Evolutionary conservation across 2,797 vertebrate genomes (phyloP).

Genomic region (Mus spretus): DNA sequence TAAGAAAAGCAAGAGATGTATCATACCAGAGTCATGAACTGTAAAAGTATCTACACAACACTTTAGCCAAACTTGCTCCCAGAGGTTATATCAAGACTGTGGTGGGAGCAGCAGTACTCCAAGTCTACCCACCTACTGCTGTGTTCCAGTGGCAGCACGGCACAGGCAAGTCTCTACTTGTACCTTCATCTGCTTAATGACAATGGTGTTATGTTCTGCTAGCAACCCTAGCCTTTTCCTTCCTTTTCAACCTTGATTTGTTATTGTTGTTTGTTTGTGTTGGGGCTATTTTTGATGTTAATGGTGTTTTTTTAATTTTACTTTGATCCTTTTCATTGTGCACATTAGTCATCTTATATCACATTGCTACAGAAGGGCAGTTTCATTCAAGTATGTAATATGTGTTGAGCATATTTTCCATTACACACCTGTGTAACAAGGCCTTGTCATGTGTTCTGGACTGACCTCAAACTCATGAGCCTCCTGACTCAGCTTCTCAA

Average conservation of each 20-base stretch:
- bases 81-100: constrained; percentile 37
- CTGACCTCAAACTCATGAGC: constrained; percentile 3
- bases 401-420: not conserved
- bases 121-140: not conserved
- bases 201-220: not conserved
- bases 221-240: not conserved
- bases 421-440: not conserved
- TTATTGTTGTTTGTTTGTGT: not conserved
- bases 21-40: constrained; percentile 60
- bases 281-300: not conserved
- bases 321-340: not conserved
- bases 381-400: not conserved
- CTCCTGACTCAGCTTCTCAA: constrained; percentile 1
- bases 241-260: not conserved
- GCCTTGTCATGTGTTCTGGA: not conserved
- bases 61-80: not conserved
- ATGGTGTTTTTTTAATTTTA: not conserved
- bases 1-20: constrained; percentile 64
- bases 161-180: not conserved
- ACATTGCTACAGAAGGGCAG: not conserved
- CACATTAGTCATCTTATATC: not conserved
- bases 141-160: not conserved
- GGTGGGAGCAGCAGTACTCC: not conserved
- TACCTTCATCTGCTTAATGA: not conserved
- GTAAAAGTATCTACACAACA: constrained; percentile 48